Percentiles rank a stretch among this genome's conserved stretches.
Evolutionary conservation across 2,888 invertebrate genomes (phyloP).

Genomic region (Buathra laborator): DNA sequence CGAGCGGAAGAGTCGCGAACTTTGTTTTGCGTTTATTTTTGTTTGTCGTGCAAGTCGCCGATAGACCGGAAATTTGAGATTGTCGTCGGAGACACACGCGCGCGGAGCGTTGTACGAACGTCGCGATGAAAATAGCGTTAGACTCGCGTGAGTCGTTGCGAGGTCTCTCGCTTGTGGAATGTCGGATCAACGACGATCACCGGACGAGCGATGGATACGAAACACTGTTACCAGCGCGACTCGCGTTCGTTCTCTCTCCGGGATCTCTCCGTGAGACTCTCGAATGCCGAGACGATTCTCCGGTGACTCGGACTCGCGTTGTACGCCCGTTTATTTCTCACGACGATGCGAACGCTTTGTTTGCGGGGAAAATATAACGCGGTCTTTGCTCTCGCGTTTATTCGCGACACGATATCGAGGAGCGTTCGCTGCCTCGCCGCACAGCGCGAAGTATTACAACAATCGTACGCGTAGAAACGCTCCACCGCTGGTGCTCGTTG

Average conservation of each 20-base stretch:
- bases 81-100: background rate
- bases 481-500: constrained; percentile 53
- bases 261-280: background rate
- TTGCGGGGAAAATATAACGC: background rate
- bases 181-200: constrained; percentile 59
- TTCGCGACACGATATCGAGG: background rate
- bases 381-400: background rate
- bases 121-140: background rate
- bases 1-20: background rate
- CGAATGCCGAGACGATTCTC: background rate
- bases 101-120: background rate
- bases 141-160: background rate
- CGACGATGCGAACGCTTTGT: background rate
- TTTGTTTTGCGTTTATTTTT: background rate
- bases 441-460: constrained; percentile 1
- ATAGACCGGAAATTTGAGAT: background rate
- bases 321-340: background rate
- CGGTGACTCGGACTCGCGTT: too few species aligned
- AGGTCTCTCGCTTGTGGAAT: constrained; percentile 52
- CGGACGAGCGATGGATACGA: constrained; percentile 56
- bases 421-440: background rate
- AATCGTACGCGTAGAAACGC: constrained; percentile 17
- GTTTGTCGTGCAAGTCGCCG: background rate
- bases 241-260: background rate
- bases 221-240: constrained; percentile 48